These are phyloP conservation scores for Cotesia vestalis DNA, from an alignment of 1,140 invertebrate species.

Conservation along the genomic window DNA sequence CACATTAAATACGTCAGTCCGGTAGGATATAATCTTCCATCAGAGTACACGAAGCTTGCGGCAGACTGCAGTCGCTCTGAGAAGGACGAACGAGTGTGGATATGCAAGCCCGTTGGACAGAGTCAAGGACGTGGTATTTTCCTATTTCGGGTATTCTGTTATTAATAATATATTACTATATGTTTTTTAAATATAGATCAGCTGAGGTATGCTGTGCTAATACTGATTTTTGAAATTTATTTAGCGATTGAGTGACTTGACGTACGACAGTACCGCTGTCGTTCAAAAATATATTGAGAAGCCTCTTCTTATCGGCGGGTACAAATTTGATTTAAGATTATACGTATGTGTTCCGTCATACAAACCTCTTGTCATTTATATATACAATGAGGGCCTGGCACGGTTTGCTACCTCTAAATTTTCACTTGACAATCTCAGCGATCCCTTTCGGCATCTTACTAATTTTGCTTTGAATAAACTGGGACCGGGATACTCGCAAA, in stretches of 20 bases:
- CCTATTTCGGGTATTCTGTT: constrained; percentile 73
- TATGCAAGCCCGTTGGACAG: constrained; percentile 86
- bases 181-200: too few relatives aligned
- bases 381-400: constrained; percentile 84
- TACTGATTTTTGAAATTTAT: constrained; percentile 6
- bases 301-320: constrained; percentile 84
- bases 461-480: constrained; percentile 87
- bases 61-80: constrained; percentile 73
- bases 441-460: constrained; percentile 89
- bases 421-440: constrained; percentile 80
- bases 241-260: constrained; percentile 76
- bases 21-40: constrained; percentile 80
- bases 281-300: constrained; percentile 88
- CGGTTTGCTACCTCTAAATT: constrained; percentile 86
- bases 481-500: constrained; percentile 79
- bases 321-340: constrained; percentile 86
- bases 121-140: constrained; percentile 86
- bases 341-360: constrained; percentile 88
- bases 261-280: constrained; percentile 77
- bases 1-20: constrained; percentile 68
- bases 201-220: background rate
- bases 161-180: constrained; percentile 5
- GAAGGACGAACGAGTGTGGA: constrained; percentile 73
- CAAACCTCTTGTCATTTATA: constrained; percentile 80
- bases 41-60: constrained; percentile 85